phyloP scores from a whole-genome alignment of 2,113 vertebrate genomes.

The Sylvia atricapilla region DNA sequence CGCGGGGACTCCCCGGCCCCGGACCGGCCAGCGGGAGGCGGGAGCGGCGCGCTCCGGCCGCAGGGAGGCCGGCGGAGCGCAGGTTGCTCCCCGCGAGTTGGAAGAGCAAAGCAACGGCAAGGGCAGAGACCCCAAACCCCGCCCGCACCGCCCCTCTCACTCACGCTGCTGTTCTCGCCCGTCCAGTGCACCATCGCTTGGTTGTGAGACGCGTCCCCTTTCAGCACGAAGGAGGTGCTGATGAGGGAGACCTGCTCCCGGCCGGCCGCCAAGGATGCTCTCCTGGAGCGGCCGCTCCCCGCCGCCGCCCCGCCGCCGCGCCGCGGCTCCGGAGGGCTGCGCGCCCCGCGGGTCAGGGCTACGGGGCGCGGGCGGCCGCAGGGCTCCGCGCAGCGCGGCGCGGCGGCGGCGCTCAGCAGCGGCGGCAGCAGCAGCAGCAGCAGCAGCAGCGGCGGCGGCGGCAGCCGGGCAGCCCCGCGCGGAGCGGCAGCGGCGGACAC shows the following conservation, averaged over 20 bases:
- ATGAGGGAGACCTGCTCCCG: slow-evolving; percentile 81
- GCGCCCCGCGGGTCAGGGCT: neutral
- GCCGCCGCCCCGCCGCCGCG: neutral
- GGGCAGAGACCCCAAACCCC: neutral
- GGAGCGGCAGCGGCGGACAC: neutral
- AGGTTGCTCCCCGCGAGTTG: neutral
- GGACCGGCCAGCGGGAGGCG: neutral
- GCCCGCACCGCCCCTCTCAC: slow-evolving; percentile 57
- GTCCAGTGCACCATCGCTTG: slow-evolving; percentile 99
- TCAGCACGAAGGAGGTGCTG: slow-evolving; percentile 96
- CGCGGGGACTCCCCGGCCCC: neutral
- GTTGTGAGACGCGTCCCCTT: slow-evolving; percentile 95
- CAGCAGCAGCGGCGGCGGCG: neutral
- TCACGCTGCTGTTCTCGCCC: slow-evolving; percentile 97
- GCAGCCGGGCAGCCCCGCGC: neutral
- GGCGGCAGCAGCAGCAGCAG: neutral
- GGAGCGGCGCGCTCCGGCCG: neutral
- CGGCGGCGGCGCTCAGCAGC: neutral
- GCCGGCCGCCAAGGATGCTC: slow-evolving; percentile 64
- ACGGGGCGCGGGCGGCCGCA: neutral
- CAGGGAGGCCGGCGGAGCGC: neutral
- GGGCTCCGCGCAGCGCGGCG: too few relatives aligned
- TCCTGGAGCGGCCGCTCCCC: slow-evolving; percentile 65
- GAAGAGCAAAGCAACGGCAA: neutral
- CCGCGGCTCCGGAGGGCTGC: slow-evolving; percentile 54